Base-by-base conservation (phyloP, 2,797 vertebrate species). In the Thripadectes ignobilis region DNA sequence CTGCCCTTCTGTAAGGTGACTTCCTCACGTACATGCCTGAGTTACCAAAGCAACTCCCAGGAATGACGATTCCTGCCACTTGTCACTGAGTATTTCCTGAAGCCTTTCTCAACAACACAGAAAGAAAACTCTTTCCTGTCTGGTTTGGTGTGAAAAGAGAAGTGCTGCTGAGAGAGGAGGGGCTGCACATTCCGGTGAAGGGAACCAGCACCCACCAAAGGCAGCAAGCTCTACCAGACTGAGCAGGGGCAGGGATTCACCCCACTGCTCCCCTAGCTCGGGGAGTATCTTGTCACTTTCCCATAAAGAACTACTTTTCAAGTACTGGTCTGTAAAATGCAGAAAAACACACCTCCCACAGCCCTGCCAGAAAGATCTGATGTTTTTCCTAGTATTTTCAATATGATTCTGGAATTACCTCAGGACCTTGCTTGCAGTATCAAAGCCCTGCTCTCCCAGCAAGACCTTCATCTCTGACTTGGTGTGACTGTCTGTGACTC, bases 111-210 rank as follows among this genome's bases (percentile, higher is more conserved):
- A 63, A 39, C 13, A 62, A 26, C 39, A 14, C 0, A 0, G 32
- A 72, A 59, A 89, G 54, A 80, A 83, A 72, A 24, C 14, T 41
- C 13, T 3, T 14, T 59, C 24, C 55, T 78, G 26, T 49, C 75
- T 65, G 20, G 9, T 2, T 19, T 1, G 3, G 17, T 49, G 20
- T 34, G 46, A 63, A 71, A 76, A 72, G 38, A 78, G 36, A 68
- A 74, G 23, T 39, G 36, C 27, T 73, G 36, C 36, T 6, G 7
- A 48, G 48, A 62, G 48, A 81, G 18, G 66, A 5, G 10, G 20
- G 9, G 18, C 27, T 72, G 45, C 24, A 13, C 1, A 2, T 46
- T n/a, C 0, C 0, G 38, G 21, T 2, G 1, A 27, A 20, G 8
- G 32, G 36, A 67, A 9, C 39, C 0, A 0, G 8, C 18, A 34